phyloP scores from a whole-genome alignment of 1,140 invertebrate species.

The Drosophila ironensis region DNA sequence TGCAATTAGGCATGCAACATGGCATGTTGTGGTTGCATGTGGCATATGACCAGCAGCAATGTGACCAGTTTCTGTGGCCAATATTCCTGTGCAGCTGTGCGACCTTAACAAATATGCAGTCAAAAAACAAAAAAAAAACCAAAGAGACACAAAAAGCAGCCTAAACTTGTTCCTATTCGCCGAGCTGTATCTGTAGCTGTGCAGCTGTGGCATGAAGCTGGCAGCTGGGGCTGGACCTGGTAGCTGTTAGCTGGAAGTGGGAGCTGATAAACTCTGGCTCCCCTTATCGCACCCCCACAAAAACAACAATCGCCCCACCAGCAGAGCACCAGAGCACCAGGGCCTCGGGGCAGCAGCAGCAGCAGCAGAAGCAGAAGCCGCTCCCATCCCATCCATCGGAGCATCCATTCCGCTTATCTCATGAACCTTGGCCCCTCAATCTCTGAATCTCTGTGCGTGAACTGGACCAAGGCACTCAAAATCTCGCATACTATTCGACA shows the following conservation, averaged over 20 bases:
- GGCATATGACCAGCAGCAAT: constrained; percentile 73
- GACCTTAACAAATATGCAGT: constrained; percentile 79
- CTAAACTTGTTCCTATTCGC: constrained; percentile 57
- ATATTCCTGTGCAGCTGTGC: constrained; percentile 57
- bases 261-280: constrained; percentile 66
- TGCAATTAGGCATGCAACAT: constrained; percentile 80
- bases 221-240: constrained; percentile 8
- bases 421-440: constrained; percentile 68
- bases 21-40: constrained; percentile 66
- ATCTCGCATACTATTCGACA: constrained; percentile 33
- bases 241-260: constrained; percentile 6
- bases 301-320: constrained; percentile 36
- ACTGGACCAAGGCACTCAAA: constrained; percentile 67
- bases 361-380: constrained; percentile 30
- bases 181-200: constrained; percentile 35
- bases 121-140: constrained; percentile 7
- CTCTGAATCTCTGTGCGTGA: constrained; percentile 55
- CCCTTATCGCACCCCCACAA: constrained; percentile 74
- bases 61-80: constrained; percentile 40
- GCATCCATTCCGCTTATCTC: constrained; percentile 48
- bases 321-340: too few relatives aligned
- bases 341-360: too few relatives aligned
- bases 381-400: constrained; percentile 11
- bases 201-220: constrained; percentile 7
- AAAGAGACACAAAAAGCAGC: not conserved